Percentiles rank a stretch among this genome's conserved stretches.
phyloP scores from a whole-genome alignment of 2,113 vertebrate genomes.

The Craseonycteris thonglongyai region DNA sequence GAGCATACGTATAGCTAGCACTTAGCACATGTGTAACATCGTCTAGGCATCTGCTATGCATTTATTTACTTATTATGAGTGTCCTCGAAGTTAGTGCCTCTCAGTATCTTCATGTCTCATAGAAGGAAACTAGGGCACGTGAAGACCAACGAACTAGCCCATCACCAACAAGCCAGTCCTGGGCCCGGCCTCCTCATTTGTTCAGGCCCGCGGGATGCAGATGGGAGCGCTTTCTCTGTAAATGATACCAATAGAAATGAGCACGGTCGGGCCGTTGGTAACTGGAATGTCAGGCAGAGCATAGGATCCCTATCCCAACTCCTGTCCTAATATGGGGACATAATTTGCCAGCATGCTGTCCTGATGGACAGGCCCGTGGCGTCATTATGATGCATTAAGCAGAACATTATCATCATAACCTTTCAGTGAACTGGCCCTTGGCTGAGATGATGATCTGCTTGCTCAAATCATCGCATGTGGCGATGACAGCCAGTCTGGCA shows the following conservation, averaged over 20 bases:
- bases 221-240: background rate
- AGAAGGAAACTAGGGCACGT: background rate
- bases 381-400: background rate
- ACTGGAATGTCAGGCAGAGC: background rate
- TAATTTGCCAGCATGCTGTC: background rate
- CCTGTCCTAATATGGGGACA: background rate
- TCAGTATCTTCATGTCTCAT: background rate
- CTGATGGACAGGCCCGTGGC: accelerated
- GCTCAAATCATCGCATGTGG: background rate
- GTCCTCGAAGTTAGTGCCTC: background rate
- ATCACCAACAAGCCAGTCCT: background rate
- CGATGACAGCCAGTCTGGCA: background rate
- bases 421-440: background rate
- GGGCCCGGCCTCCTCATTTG: background rate
- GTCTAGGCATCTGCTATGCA: background rate
- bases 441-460: background rate
- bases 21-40: too few relatives aligned
- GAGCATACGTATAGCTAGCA: background rate
- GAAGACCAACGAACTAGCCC: background rate
- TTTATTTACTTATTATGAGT: background rate
- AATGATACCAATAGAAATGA: background rate
- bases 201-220: background rate
- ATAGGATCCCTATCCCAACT: background rate
- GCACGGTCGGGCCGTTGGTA: accelerated
- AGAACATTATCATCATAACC: background rate